These are phyloP conservation scores for Murina feae DNA, from an alignment of 2,113 vertebrate species.

Conservation along the genomic window DNA sequence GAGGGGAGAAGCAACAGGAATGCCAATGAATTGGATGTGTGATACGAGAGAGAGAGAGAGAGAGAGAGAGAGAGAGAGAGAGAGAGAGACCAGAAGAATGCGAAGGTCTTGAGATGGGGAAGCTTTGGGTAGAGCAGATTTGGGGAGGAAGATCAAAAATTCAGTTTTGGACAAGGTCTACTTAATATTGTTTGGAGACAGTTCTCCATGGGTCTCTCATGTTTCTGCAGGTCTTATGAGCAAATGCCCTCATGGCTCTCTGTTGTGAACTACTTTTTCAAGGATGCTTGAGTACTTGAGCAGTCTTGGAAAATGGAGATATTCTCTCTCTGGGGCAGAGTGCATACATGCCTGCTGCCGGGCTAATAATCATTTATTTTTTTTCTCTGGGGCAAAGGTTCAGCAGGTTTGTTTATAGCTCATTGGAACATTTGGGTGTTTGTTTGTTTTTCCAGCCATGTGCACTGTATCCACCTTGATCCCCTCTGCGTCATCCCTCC, in stretches of 20 bases:
- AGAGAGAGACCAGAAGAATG: neutral
- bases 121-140: neutral
- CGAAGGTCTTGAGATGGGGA: neutral
- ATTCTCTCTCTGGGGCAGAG: neutral
- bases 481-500: neutral
- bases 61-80: neutral
- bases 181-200: neutral
- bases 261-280: neutral
- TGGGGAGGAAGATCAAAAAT: neutral
- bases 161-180: neutral
- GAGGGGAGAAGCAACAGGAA: neutral
- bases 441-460: neutral
- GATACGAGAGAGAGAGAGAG: neutral
- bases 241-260: neutral
- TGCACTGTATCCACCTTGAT: neutral
- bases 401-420: neutral
- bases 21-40: neutral
- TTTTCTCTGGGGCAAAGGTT: neutral
- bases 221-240: neutral
- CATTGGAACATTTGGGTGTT: neutral
- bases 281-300: neutral
- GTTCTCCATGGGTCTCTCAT: neutral
- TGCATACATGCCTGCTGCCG: neutral
- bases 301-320: neutral
- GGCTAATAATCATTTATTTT: neutral